Base-by-base conservation (phyloP, 2,797 vertebrate genomes). In the Pygocentrus nattereri region DNA sequence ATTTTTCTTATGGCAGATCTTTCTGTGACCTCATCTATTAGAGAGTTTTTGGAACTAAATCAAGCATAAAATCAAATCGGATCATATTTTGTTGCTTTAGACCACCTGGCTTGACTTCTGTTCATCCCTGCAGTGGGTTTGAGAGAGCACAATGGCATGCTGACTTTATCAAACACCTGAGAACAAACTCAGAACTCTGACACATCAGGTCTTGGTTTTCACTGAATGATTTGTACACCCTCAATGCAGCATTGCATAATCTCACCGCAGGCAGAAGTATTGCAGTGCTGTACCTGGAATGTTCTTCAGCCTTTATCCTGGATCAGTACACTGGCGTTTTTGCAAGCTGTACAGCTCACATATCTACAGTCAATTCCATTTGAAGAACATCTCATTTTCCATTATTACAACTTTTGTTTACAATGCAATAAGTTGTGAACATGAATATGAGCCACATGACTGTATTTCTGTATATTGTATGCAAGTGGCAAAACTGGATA, bases 21-120 rank as follows among this genome's bases (percentile, higher is more conserved):
- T 61, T 71, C 30, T 69, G 65, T 80, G 41, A 80, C 83, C 59
- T 74, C 50, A 4, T 27, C 31, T 50, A 18, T 64, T 54, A 38
- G 38, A 44, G 27, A 70, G 31, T 69, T 44, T 38, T 56, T 56
- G 13, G 5, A 31, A 5, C 44, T 58, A 11, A 6, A 23, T 10
- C 30, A 74, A 67, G 23, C 13, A 80, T 15, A n/a, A 25, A 18
- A 79, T 58, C 13, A 16, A 49, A 44, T 56, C 18, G 10, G 23
- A 79, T 18, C 18, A 73, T 44, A n/a, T 68, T 68, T 41, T 68
- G 38, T 23, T 47, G 25, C 34, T 1, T 30, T 11, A 59, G 18
- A 27, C 15, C 50, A 21, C 5, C n/a, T 44, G 27, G 6, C 4
- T 25, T 79, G 16, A 15, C 19, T 69, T 69, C 18, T 77, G 65